Conservation (phyloP, 2,797 vertebrate genomes). For the Potorous gilbertii region DNA sequence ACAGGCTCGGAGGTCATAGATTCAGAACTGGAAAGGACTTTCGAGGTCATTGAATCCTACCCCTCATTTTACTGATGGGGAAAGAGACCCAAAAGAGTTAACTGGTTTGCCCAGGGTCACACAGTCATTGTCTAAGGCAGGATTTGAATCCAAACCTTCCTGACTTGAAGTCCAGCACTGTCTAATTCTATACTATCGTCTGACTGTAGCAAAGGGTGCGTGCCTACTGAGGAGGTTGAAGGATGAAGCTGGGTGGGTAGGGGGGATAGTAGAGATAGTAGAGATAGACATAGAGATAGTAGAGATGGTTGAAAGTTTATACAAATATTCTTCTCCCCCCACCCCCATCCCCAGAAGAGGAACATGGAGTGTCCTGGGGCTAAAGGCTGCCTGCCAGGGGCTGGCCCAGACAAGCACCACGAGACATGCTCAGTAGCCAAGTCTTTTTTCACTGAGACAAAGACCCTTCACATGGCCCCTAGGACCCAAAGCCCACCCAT, state of each 20-base stretch:
- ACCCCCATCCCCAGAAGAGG: neutral
- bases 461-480: neutral
- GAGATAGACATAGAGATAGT: too few species aligned
- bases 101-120: neutral
- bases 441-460: neutral
- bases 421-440: neutral
- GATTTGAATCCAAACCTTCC: neutral
- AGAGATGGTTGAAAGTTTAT: neutral
- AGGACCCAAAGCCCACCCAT: constrained; percentile 1
- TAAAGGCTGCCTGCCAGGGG: neutral
- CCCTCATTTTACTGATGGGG: neutral
- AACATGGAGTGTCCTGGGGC: neutral
- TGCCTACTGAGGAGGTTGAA: neutral
- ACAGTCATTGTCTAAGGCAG: neutral
- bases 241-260: neutral
- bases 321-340: neutral
- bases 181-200: neutral
- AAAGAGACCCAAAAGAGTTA: neutral
- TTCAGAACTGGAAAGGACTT: neutral
- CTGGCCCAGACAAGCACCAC: neutral
- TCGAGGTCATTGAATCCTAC: neutral
- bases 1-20: neutral
- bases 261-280: neutral
- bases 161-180: neutral
- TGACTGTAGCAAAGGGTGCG: neutral